A percentile compares a stretch with the other conserved stretches of the same genome.
Conservation (phyloP, 2,797 vertebrate genomes). For the Uromys caudimaculatus region DNA sequence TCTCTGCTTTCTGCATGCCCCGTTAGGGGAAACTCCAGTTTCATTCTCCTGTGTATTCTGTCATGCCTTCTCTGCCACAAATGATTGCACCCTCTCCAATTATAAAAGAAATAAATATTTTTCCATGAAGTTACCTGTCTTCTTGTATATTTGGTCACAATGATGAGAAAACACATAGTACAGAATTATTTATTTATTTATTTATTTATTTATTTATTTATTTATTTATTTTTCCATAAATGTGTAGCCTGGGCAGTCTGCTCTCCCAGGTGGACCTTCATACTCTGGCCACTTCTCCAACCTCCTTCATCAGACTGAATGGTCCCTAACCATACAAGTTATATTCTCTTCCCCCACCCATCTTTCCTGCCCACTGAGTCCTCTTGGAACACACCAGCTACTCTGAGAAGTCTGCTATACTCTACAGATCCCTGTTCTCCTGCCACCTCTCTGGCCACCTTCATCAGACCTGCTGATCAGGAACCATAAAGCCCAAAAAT, state of each 20-base stretch:
- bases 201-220: too few relatives aligned
- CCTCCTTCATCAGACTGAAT: background rate
- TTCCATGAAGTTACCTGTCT: background rate
- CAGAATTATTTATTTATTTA: too few relatives aligned
- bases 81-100: background rate
- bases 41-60: background rate
- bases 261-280: background rate
- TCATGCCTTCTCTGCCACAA: background rate
- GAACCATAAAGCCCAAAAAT: too few relatives aligned
- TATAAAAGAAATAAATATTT: background rate
- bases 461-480: background rate
- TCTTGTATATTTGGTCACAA: background rate
- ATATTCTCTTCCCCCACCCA: background rate
- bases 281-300: background rate
- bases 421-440: background rate
- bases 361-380: background rate
- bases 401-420: background rate
- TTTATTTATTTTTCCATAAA: background rate
- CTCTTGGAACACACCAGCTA: background rate
- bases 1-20: background rate
- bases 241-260: background rate
- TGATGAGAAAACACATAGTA: background rate
- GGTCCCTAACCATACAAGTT: background rate
- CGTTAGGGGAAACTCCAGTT: background rate
- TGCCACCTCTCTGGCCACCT: background rate